These are phyloP conservation scores for Drosophila nigritarsus DNA, from an alignment of 2,888 invertebrate genomes.

Conservation along the genomic window DNA sequence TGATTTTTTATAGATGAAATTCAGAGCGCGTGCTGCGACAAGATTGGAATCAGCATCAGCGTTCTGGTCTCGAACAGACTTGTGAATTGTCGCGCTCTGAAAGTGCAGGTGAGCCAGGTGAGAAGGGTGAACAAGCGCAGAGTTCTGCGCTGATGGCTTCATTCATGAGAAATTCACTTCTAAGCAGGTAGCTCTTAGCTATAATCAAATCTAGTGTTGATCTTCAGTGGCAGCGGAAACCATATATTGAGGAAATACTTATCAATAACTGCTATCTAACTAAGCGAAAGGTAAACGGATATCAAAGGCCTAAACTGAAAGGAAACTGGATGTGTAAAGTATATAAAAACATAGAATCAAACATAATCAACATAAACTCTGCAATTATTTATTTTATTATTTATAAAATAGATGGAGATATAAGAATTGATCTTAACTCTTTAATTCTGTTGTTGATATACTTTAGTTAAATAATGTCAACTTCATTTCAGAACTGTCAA, in stretches of 20 bases:
- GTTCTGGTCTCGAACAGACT: constrained; percentile 29
- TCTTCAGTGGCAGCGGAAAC: constrained; percentile 62
- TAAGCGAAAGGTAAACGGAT: constrained; percentile 4
- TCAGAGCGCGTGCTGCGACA: constrained; percentile 65
- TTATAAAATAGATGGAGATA: neutral
- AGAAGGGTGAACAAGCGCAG: neutral
- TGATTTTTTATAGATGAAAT: constrained; percentile 36
- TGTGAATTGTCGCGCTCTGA: constrained; percentile 52
- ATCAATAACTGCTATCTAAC: constrained; percentile 19
- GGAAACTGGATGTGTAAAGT: neutral
- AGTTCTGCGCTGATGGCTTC: constrained; percentile 46
- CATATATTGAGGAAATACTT: constrained; percentile 51
- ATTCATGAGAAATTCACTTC: constrained; percentile 61
- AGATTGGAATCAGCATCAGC: constrained; percentile 42
- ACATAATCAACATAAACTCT: neutral
- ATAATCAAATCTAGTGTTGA: constrained; percentile 13
- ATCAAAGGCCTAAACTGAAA: neutral
- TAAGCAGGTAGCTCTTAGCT: constrained; percentile 40
- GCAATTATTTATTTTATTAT: neutral
- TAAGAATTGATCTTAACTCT: neutral
- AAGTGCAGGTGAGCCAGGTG: constrained; percentile 6
- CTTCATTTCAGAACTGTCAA: neutral
- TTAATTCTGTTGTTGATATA: neutral
- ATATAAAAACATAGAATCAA: neutral
- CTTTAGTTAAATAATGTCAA: neutral